Base-by-base conservation (phyloP, 2,113 vertebrate genomes). In the Pelusios castaneus region DNA sequence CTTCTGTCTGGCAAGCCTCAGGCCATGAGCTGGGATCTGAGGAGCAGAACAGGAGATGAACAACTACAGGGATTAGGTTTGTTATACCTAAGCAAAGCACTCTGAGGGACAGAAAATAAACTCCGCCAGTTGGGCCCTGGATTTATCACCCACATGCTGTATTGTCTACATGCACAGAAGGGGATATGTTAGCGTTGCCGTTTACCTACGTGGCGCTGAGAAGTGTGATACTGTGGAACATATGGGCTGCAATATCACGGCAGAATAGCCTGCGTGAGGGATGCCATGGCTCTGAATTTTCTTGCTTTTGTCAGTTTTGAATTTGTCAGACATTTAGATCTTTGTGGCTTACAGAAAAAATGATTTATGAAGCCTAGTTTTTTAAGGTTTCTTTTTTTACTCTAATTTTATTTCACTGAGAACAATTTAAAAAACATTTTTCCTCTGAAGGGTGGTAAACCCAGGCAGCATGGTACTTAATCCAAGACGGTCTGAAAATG, bases 171-270 rank as follows among this genome's bases (percentile, higher is more conserved):
- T 86, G 94, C 96, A 83, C 96, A 97, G 96, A 93, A 85, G 83
- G 97, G 85, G 73, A 76, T 79, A 89, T 91, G 92, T 77, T 95
- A 91, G 91, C 83, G 5, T 86, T 34, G 52, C 56, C 84, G 0
- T 91, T 91, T 87, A 77, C 91, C 84, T 88, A 88, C 90, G 93
- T 88, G 96, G 94, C 1, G 1, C 73, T 13, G 70, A 73, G 92
- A 96, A 87, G 97, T 96, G 97, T 97, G 97, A 97, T 91, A 21
- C 80, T 4, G 81, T 82, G 91, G 96, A 97, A 96, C 97, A 97
- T 96, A 97, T 97, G 97, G 96, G 91, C 94, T 97, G 97, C 94
- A 95, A 97, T 82, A 88, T 79, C 91, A 7, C 38, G 56, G 92
- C 91, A 60, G 84, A 34, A 67, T 8, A 88, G 90, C 81, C 93